A percentile compares a stretch with the other conserved stretches of the same genome.
phyloP scores from a whole-genome alignment of 2,888 invertebrate genomes.

The Unio delphinus region DNA sequence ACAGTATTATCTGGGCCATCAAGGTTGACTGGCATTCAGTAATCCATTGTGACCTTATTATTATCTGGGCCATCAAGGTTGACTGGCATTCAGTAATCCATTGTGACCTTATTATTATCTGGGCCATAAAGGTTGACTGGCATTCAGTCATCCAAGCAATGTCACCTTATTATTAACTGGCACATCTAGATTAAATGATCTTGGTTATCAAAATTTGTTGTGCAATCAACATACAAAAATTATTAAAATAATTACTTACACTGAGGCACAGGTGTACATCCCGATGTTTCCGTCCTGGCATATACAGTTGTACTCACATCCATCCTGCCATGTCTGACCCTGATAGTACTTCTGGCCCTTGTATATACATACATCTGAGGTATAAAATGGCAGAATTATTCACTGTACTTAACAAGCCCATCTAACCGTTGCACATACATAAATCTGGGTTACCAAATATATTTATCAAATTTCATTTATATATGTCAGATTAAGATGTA shows the following conservation, averaged over 20 bases:
- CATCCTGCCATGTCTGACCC: constrained; percentile 52
- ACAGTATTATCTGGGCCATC: too few species aligned
- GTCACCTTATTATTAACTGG: too few species aligned
- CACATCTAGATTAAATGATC: too few species aligned
- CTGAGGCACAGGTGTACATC: constrained; percentile 40
- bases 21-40: too few species aligned
- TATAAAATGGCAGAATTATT: constrained; percentile 1
- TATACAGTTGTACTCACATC: constrained; percentile 44
- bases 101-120: too few species aligned
- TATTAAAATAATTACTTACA: constrained; percentile 19
- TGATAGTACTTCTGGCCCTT: constrained; percentile 43
- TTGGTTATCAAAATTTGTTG: too few species aligned
- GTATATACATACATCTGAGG: constrained; percentile 48
- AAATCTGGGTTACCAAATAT: background rate
- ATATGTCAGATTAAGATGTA: too few species aligned
- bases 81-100: too few species aligned
- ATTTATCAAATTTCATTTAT: background rate
- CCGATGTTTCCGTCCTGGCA: constrained; percentile 46
- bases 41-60: too few species aligned
- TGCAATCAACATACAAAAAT: background rate
- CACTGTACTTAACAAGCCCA: background rate
- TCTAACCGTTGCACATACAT: background rate
- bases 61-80: too few species aligned
- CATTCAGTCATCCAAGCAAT: too few species aligned
- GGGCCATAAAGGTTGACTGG: too few species aligned